phyloP scores from a whole-genome alignment of 2,113 vertebrate genomes.

The Conger conger region DNA sequence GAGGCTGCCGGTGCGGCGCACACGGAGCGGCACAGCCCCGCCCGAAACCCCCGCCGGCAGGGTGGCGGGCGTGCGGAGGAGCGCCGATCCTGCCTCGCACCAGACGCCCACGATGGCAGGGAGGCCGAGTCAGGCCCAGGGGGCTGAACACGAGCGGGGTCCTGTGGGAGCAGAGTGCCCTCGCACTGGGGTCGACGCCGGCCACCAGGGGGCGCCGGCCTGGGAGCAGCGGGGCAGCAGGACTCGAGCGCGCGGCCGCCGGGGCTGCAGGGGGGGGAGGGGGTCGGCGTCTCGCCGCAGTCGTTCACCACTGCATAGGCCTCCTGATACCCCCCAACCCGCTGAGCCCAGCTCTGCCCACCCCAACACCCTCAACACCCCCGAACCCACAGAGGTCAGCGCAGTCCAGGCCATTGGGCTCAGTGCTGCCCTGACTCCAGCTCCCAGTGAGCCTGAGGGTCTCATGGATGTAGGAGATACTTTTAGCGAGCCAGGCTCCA shows the following conservation, averaged over 20 bases:
- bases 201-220: slow-evolving; percentile 41
- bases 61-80: not conserved
- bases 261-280: slow-evolving; percentile 74
- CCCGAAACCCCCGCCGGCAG: not conserved
- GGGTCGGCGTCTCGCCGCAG: slow-evolving; percentile 75
- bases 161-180: slow-evolving; percentile 54
- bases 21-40: slow-evolving; percentile 71
- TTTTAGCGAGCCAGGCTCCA: not conserved
- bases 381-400: not conserved
- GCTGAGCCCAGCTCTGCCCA: slow-evolving; percentile 32
- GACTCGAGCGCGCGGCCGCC: slow-evolving; percentile 74
- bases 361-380: not conserved
- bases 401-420: slow-evolving; percentile 43
- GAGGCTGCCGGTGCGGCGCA: slow-evolving; percentile 69
- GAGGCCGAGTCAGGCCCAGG: slow-evolving; percentile 36
- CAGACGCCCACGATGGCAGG: not conserved
- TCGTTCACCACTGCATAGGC: slow-evolving; percentile 79
- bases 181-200: slow-evolving; percentile 48
- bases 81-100: not conserved
- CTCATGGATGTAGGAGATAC: slow-evolving; percentile 56
- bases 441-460: slow-evolving; percentile 37
- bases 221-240: slow-evolving; percentile 72
- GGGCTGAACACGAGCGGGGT: slow-evolving; percentile 60
- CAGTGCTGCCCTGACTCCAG: slow-evolving; percentile 41
- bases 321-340: slow-evolving; percentile 21